Conservation (phyloP, 2,797 vertebrate species). For the Pristis pectinata region DNA sequence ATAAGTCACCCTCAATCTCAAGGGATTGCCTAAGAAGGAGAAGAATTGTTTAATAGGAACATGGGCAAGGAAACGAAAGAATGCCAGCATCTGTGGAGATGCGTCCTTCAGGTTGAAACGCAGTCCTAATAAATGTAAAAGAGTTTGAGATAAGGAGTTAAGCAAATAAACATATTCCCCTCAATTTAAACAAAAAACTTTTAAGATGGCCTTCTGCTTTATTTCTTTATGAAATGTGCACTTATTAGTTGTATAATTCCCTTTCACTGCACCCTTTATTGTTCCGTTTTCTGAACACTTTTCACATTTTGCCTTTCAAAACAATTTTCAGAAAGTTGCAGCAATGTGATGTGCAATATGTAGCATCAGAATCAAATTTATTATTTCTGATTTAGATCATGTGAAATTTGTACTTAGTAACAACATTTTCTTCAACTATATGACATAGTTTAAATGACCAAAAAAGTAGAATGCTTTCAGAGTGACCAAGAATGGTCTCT, state of each 20-base stretch:
- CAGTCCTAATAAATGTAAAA: no score
- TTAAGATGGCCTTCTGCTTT: not conserved
- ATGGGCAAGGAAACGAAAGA: no score
- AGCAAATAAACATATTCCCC: no score
- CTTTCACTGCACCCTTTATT: not conserved
- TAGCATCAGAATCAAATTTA: not conserved
- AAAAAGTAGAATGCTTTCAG: not conserved
- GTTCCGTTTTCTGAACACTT: not conserved
- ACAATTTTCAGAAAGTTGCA: not conserved
- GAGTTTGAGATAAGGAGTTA: no score
- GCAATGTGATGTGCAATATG: not conserved
- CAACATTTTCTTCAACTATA: not conserved
- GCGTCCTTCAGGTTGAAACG: no score
- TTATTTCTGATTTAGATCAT: no score
- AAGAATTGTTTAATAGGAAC: no score
- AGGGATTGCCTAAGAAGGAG: no score
- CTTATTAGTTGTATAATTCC: not conserved
- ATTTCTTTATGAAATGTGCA: not conserved
- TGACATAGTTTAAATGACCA: not conserved
- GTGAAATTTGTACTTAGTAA: not conserved
- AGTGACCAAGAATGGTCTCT: not conserved
- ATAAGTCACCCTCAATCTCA: no score
- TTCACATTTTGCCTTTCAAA: not conserved
- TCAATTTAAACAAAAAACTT: not conserved
- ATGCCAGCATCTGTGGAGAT: no score